Percentiles rank a stretch among this genome's conserved stretches.
phyloP scores from a whole-genome alignment of 2,888 invertebrate genomes.

The Thera obeliscata region DNA sequence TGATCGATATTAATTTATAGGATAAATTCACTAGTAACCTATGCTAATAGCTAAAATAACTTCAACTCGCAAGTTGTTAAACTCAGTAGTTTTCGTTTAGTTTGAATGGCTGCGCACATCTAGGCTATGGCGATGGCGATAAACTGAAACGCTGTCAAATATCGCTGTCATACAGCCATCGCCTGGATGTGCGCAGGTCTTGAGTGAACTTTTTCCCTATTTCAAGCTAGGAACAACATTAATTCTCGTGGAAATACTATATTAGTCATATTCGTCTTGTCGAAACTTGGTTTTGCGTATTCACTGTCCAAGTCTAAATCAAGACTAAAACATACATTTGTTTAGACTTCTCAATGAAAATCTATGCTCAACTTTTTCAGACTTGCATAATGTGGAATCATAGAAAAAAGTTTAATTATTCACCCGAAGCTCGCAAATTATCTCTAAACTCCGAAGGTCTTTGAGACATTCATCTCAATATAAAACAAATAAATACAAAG shows the following conservation, averaged over 20 bases:
- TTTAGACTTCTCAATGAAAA: not conserved
- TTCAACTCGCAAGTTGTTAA: slow-evolving; percentile 26
- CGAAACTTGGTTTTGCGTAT: not conserved
- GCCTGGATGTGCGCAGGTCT: not conserved
- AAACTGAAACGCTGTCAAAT: too few species aligned
- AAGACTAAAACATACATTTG: not conserved
- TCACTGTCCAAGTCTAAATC: not conserved
- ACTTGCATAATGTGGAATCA: not conserved
- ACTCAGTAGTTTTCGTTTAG: slow-evolving; percentile 4
- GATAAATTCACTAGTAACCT: slow-evolving; percentile 60
- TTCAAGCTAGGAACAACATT: not conserved
- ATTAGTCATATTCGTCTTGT: too few species aligned
- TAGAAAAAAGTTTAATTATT: not conserved
- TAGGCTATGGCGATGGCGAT: too few species aligned
- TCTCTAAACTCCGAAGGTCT: slow-evolving; percentile 56
- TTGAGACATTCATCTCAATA: slow-evolving; percentile 61
- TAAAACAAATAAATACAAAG: slow-evolving; percentile 62
- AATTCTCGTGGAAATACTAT: too few species aligned
- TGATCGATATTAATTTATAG: slow-evolving; percentile 39
- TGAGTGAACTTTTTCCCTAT: not conserved
- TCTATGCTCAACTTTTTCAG: not conserved
- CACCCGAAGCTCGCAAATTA: slow-evolving; percentile 35
- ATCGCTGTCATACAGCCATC: too few species aligned
- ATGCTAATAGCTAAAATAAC: slow-evolving; percentile 57
- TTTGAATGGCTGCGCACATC: not conserved